Conservation (phyloP, 2,797 vertebrate species). For the Hylomyscus alleni region DNA sequence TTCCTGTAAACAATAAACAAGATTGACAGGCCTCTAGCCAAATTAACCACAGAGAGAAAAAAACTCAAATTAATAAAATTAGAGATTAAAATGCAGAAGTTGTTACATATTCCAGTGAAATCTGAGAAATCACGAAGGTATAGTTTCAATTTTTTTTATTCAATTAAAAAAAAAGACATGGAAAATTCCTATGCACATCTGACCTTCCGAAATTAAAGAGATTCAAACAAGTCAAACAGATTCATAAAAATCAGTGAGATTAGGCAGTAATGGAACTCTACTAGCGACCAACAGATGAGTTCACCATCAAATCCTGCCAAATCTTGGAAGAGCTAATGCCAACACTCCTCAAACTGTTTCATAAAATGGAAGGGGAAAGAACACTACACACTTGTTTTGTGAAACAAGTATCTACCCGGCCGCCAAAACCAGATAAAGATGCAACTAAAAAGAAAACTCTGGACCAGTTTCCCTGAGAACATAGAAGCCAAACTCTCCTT, state of each 20-base stretch:
- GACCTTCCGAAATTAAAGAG: not conserved
- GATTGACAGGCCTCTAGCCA: not conserved
- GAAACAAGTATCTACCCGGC: not conserved
- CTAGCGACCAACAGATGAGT: not conserved
- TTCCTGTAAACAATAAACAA: not conserved
- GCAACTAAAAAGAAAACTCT: not conserved
- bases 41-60: not conserved
- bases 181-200: not conserved
- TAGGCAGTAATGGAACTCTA: not conserved
- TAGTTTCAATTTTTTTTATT: not conserved
- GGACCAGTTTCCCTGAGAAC: not conserved
- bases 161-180: not conserved
- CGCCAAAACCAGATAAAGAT: not conserved
- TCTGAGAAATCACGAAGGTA: not conserved
- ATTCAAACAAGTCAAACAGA: not conserved
- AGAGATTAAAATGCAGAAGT: not conserved
- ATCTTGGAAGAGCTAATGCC: not conserved
- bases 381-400: not conserved
- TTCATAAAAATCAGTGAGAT: not conserved
- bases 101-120: not conserved
- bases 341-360: not conserved
- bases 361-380: not conserved
- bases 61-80: not conserved
- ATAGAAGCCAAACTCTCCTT: too few species aligned
- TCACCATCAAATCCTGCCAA: not conserved